Conservation (phyloP, 2,797 vertebrate genomes). For the Toxotes lorentzi region DNA sequence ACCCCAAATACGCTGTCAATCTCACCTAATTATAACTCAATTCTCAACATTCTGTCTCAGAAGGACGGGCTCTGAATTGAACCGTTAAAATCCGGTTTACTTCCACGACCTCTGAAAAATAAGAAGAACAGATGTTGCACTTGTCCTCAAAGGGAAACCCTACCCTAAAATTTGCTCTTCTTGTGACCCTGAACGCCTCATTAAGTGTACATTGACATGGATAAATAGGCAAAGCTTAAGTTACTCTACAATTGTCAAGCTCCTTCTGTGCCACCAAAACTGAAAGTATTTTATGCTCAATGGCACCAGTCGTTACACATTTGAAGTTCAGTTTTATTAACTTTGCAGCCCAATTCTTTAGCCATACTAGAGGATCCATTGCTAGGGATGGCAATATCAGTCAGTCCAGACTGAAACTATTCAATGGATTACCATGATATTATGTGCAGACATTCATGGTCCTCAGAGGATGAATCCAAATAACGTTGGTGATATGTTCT, state of each 20-base stretch:
- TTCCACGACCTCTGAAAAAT: slow-evolving; percentile 55
- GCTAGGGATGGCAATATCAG: background rate
- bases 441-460: no score
- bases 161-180: slow-evolving; percentile 26
- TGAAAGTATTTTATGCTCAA: background rate
- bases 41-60: slow-evolving; percentile 60
- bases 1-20: slow-evolving; percentile 83
- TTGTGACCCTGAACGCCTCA: slow-evolving; percentile 46
- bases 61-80: slow-evolving; percentile 68
- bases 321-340: background rate
- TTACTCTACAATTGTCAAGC: background rate
- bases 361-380: no score
- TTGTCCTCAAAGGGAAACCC: slow-evolving; percentile 38
- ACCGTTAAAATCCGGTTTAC: slow-evolving; percentile 71
- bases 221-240: slow-evolving; percentile 36
- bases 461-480: background rate
- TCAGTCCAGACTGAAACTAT: background rate
- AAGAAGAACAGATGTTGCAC: slow-evolving; percentile 67
- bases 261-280: background rate
- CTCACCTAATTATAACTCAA: slow-evolving; percentile 79
- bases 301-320: background rate
- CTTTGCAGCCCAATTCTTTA: background rate
- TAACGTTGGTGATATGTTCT: no score
- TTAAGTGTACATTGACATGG: slow-evolving; percentile 46
- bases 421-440: background rate